Base-by-base conservation (phyloP, 2,113 vertebrate species). In the Holacanthus passer region DNA sequence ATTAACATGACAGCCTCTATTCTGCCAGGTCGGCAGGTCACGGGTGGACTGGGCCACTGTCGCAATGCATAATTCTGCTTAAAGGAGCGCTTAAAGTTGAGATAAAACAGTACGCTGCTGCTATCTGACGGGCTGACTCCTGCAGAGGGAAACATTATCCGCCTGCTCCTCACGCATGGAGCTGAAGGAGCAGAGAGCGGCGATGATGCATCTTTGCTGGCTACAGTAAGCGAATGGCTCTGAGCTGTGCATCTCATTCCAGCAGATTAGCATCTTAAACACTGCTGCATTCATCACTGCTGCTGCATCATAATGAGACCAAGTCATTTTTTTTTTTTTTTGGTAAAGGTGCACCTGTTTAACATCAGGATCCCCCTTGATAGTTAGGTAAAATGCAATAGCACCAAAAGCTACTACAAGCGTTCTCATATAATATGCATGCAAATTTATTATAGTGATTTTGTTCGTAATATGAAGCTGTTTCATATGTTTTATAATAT, bases 1-100 rank as follows among this genome's bases (percentile, higher is more conserved):
- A 96, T 97, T 97, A 96, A 96, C 96, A 94, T 95, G 95, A 94
- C 91, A 96, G 95, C 94, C 94, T 93, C 95, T 94, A 88, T 94
- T 94, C 87, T 82, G 81, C 66, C 73, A 71, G 86, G 85, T 78
- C 94, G 91, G 90, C 84, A 41, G 96, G 96, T 96, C 95, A 96
- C 82, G 32, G 86, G 56, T 78, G 78, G 88, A 90, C 74, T 14
- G 43, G 71, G 88, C 79, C 37, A 17, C 27, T 32, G 79, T 80
- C 50, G 81, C 79, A 48, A 69, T 88, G 92, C 89, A 91, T 90
- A 87, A 89, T 76, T 83, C 64, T 70, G 71, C 67, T 50, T 70
- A 72, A 73, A 73, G 59, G 13, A 76, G 77, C 27, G 76, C 43
- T 69, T 86, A 52, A 74, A 68, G 75, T 58, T 45, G 70, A 94